These are phyloP conservation scores for Chaetoderma sp. DNA, from an alignment of 2,888 invertebrate species.

Conservation along the genomic window DNA sequence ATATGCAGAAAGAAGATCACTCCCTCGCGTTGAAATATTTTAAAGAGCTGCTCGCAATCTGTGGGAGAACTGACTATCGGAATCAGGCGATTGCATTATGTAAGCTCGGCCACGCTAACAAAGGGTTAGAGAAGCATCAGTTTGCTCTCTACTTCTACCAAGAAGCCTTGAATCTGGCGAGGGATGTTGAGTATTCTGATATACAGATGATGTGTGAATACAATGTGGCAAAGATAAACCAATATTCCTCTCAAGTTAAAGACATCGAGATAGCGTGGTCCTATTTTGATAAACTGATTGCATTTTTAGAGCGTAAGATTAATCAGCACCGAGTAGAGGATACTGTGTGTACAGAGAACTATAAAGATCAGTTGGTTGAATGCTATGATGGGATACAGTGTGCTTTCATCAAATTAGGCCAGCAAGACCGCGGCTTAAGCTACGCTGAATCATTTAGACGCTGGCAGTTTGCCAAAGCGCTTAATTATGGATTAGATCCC, in stretches of 20 bases:
- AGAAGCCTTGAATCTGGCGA: constrained; percentile 47
- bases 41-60: constrained; percentile 29
- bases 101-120: constrained; percentile 58
- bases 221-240: constrained; percentile 58
- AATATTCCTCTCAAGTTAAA: constrained; percentile 54
- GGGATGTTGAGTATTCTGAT: constrained; percentile 50
- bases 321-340: constrained; percentile 54
- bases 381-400: constrained; percentile 62
- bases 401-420: constrained; percentile 53
- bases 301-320: constrained; percentile 51
- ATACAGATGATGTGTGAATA: constrained; percentile 55
- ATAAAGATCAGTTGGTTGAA: constrained; percentile 49
- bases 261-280: constrained; percentile 59
- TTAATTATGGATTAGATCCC: constrained; percentile 18
- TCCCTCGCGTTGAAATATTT: constrained; percentile 49
- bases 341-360: constrained; percentile 53
- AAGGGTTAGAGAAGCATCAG: constrained; percentile 48
- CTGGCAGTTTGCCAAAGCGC: constrained; percentile 34
- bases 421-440: constrained; percentile 57
- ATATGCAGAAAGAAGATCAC: constrained; percentile 52
- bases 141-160: constrained; percentile 58
- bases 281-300: constrained; percentile 49
- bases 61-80: constrained; percentile 19
- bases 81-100: constrained; percentile 49
- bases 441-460: constrained; percentile 58